Base-by-base conservation (phyloP, 2,113 vertebrate species). In the Tapirus terrestris region DNA sequence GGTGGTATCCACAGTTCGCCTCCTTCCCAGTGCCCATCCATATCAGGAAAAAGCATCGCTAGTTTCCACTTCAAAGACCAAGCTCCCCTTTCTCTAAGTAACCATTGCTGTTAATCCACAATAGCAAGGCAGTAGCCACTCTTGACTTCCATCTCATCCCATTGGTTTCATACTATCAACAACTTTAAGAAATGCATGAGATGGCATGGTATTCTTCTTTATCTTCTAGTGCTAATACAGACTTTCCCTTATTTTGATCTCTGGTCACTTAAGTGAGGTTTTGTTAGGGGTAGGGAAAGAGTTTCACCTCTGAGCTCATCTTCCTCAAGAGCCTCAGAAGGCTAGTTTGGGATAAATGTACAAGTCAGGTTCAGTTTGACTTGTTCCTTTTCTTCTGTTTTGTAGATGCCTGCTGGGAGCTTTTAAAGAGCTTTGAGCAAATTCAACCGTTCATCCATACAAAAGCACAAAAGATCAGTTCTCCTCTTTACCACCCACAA, bases 391-490 rank as follows among this genome's bases (percentile, higher is more conserved):
- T 91, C 76, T 96, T 67, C 82, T 96, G 53, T 75, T 94, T 94
- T 96, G 43, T 51, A 60, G 48, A 48, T 79, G 56, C 73, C 96
- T 95, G 65, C 85, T 75, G 95, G 96, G 95, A 92, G 65, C 68
- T 97, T 97, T 98, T 85, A 85, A 92, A 92, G 81, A 89, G 67
- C 61, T 93, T 85, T 90, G 80, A 96, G 58, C 33, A 96, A 97
- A 98, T 95, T 94, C 92, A 95, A 87, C 77, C 75, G n/a, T 87
- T 97, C 94, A 96, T 90, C 83, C 92, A 61, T 29, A 94, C n/a
- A 94, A 86, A 95, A 92, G 79, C 48, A 98, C 86, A 96, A 96
- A 96, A 96, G 75, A 90, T 83, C 73, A 90, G 63, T 92, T 95
- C 68, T 93, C 56, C 73, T 93, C 67, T 97, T 87, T 93, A 94